Base-by-base conservation (phyloP, 2,797 vertebrate species). In the Rousettus madagascariensis region DNA sequence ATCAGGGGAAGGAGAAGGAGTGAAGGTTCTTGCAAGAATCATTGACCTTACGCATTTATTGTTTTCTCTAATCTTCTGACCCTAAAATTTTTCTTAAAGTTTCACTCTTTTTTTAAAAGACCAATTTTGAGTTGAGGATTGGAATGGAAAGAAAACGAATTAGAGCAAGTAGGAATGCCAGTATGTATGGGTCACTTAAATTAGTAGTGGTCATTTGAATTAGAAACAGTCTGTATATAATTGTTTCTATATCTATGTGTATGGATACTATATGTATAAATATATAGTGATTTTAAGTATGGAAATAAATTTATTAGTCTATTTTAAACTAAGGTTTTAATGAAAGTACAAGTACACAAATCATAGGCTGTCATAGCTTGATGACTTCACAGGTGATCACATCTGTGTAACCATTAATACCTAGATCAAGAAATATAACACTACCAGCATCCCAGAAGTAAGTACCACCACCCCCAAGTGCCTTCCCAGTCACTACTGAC, bases 31-130 rank as follows among this genome's bases (percentile, higher is more conserved):
- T 83, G 26, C 22, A 74, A 66, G 16, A 84, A 46, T 75, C 30
- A 19, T 19, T 68, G 65, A 72, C 20, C 33, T 80, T 79, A 24
- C 4, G 20, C 7, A 5, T 77, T 85, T 72, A 6, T 24, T 49
- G 17, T 86, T 91, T 95, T 95, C 68, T 36, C 46, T 86, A 9
- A 63, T 91, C 51, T 80, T 90, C 51, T 85, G 71, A 85, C 46
- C 49, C 85, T 30, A 11, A 80, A 61, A 28, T 68, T 79, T 82
- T 68, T 77, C 46, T 89, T 87, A 8, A 75, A 63, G 59, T 68
- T 72, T 85, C 24, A 66, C 68, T 8, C 59, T 57, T 86, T 33
- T 22, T 2, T 30, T 6, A 7, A 30, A 69, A 84, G 57, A 55
- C 49, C 86, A 46, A 68, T 65, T 95, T 90, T 90, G 59, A 19